phyloP scores from a whole-genome alignment of 2,797 vertebrate genomes.

The Hafferia zeledoni region DNA sequence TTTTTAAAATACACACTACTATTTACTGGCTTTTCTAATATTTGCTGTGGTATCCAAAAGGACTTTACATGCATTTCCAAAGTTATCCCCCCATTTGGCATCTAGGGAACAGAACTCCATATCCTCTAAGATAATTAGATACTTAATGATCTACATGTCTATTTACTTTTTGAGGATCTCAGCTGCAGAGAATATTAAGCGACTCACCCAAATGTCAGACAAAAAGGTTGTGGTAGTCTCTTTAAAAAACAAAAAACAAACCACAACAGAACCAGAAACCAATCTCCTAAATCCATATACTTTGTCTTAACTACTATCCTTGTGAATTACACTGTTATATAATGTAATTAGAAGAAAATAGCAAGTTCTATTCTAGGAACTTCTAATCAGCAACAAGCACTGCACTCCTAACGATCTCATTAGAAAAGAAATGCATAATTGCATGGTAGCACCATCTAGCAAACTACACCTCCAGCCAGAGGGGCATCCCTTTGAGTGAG shows the following conservation, averaged over 20 bases:
- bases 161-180: conserved; percentile 67
- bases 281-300: conserved; percentile 68
- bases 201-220: conserved; percentile 60
- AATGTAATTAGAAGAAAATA: conserved; percentile 73
- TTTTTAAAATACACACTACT: neutral
- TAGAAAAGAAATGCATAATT: conserved; percentile 69
- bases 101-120: conserved; percentile 65
- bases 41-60: conserved; percentile 36
- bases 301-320: conserved; percentile 68
- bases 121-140: conserved; percentile 72
- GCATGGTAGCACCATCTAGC: conserved; percentile 19
- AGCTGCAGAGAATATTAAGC: conserved; percentile 59
- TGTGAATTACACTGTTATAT: conserved; percentile 69
- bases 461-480: conserved; percentile 47
- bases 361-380: conserved; percentile 72
- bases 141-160: conserved; percentile 71
- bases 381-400: conserved; percentile 71
- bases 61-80: conserved; percentile 8
- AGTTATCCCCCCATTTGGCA: conserved; percentile 41
- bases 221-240: conserved; percentile 34
- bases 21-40: conserved; percentile 52
- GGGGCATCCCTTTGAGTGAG: neutral
- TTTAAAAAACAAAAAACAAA: neutral
- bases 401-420: conserved; percentile 66
- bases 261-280: conserved; percentile 36